Percentiles rank a stretch among this genome's conserved stretches.
Conservation (phyloP, 1,140 invertebrate species). For the Heliconius hewitsoni region DNA sequence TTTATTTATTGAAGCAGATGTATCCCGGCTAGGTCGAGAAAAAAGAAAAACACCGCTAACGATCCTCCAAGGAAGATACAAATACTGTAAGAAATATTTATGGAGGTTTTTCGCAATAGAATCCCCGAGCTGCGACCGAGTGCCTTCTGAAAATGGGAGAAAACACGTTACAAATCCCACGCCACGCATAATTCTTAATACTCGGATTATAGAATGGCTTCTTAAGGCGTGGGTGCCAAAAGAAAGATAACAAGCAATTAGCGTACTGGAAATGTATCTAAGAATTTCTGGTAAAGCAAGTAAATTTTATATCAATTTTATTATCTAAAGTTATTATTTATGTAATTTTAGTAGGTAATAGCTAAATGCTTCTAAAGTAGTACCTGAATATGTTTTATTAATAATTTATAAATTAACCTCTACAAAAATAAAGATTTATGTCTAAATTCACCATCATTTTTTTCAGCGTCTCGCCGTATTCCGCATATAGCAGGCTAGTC, state of each 20-base stretch:
- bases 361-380: no score
- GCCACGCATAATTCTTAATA: slow-evolving; percentile 79
- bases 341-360: no score
- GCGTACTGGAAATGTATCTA: background rate
- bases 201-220: slow-evolving; percentile 76
- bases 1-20: slow-evolving; percentile 57
- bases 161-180: slow-evolving; percentile 76
- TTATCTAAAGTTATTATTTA: background rate
- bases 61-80: slow-evolving; percentile 79
- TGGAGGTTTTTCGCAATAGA: slow-evolving; percentile 79
- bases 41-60: slow-evolving; percentile 76
- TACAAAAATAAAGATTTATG: no score
- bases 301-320: background rate
- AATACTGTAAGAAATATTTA: slow-evolving; percentile 81
- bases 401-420: background rate
- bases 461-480: no score
- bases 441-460: no score
- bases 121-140: slow-evolving; percentile 60
- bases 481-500: no score
- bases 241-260: slow-evolving; percentile 79
- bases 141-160: slow-evolving; percentile 66
- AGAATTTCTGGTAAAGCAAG: background rate
- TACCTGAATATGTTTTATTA: background rate
- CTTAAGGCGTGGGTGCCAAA: slow-evolving; percentile 71
- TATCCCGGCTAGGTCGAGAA: slow-evolving; percentile 49